Evolutionary conservation across 2,797 vertebrate species (phyloP).

Genomic region (Bradypus variegatus): DNA sequence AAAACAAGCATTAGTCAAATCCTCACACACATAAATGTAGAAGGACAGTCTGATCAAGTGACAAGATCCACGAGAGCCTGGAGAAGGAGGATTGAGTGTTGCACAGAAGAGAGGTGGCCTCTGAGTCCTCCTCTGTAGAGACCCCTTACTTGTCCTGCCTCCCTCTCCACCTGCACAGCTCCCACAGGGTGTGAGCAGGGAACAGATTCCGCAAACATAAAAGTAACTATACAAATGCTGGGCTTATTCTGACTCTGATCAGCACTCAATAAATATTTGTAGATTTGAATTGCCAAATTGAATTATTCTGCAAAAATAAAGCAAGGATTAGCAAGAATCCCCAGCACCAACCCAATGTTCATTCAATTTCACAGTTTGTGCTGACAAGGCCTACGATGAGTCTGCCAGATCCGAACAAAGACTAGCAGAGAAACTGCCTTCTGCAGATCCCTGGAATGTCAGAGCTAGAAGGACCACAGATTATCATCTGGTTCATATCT

Average conservation of each 20-base stretch:
- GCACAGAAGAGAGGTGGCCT: not conserved
- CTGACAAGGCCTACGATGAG: not conserved
- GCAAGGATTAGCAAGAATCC: conserved; percentile 50
- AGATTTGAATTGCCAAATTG: conserved; percentile 50
- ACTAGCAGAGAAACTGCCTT: not conserved
- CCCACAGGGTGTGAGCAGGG: not conserved
- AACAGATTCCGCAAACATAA: conserved; percentile 5
- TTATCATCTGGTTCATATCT: no score
- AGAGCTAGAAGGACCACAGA: not conserved
- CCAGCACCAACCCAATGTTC: not conserved
- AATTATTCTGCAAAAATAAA: conserved; percentile 59
- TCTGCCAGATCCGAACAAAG: not conserved
- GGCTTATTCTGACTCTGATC: conserved; percentile 49
- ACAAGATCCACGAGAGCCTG: rapidly evolving
- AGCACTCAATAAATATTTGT: conserved; percentile 56
- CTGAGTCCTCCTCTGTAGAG: not conserved
- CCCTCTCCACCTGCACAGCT: not conserved
- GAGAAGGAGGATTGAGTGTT: rapidly evolving
- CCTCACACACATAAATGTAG: not conserved
- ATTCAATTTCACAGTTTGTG: not conserved
- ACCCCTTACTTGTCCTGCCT: not conserved
- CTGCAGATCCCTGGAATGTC: not conserved
- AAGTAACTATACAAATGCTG: conserved; percentile 40
- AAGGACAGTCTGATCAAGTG: not conserved
- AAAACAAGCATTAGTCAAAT: not conserved